phyloP scores from a whole-genome alignment of 2,888 invertebrate genomes.

The Plebejus argus region DNA sequence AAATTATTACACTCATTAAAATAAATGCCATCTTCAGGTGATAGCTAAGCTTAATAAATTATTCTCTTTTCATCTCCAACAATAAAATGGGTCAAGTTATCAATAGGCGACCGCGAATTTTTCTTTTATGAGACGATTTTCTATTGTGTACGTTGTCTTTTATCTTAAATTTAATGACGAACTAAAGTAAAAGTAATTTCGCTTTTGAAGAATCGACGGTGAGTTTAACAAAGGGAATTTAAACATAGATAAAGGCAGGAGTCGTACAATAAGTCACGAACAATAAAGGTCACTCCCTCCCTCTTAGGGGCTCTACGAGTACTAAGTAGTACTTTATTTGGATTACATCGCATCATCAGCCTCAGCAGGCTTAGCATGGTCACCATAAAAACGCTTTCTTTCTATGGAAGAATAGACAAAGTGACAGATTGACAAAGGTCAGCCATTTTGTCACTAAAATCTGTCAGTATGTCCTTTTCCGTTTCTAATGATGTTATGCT shows the following conservation, averaged over 20 bases:
- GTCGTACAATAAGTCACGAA: conserved; percentile 39
- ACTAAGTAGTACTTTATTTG: neutral
- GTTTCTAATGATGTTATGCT: no score
- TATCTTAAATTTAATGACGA: conserved; percentile 23
- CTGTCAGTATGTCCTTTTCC: no score
- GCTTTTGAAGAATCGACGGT: conserved; percentile 27
- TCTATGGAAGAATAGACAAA: no score
- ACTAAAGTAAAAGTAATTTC: conserved; percentile 28
- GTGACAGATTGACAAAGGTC: no score
- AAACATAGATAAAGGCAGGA: conserved; percentile 40
- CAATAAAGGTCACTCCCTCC: conserved; percentile 36
- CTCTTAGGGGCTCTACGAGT: neutral
- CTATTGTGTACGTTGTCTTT: conserved; percentile 7
- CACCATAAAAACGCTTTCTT: no score
- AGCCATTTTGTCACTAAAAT: no score
- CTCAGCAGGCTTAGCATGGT: no score
- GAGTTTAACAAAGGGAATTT: conserved; percentile 38
- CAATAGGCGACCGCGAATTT: conserved; percentile 18
- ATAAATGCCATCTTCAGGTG: conserved; percentile 3
- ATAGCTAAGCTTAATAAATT: conserved; percentile 1
- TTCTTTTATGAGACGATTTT: neutral
- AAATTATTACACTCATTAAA: neutral
- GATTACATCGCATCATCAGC: neutral
- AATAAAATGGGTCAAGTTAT: conserved; percentile 16
- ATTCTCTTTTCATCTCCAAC: conserved; percentile 1